Evolutionary conservation across 2,113 vertebrate genomes (phyloP).

Genomic region (Genyomyrus donnyi): DNA sequence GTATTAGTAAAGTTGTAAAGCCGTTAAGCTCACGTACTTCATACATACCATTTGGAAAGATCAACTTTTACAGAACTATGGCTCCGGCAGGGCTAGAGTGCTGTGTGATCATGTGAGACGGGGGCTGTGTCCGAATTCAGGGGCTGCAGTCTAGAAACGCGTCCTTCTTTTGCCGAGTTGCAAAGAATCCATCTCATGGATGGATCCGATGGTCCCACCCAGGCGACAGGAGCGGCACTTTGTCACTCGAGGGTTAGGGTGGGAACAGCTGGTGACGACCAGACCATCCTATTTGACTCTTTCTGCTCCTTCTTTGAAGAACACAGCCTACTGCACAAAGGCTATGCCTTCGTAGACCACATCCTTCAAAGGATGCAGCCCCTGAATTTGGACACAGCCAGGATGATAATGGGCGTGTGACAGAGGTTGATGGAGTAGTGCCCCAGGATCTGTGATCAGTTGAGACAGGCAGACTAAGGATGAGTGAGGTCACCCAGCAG

Average conservation of each 20-base stretch:
- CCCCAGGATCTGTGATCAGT: background rate
- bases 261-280: background rate
- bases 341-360: background rate
- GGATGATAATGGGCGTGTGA: background rate
- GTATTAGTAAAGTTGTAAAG: background rate
- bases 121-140: background rate
- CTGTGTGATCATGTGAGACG: background rate
- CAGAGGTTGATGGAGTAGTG: background rate
- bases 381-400: background rate
- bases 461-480: background rate
- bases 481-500: background rate
- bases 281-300: background rate
- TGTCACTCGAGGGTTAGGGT: background rate
- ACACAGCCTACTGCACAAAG: background rate
- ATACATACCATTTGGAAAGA: background rate
- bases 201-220: background rate
- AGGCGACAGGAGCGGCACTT: background rate
- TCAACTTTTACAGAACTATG: background rate
- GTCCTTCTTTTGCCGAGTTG: background rate
- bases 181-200: background rate
- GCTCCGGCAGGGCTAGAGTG: background rate
- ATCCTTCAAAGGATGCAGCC: background rate
- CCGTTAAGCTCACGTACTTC: background rate
- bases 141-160: background rate
- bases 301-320: background rate